Evolutionary conservation across 2,113 vertebrate species (phyloP).

Genomic region (Ciconia boyciana): DNA sequence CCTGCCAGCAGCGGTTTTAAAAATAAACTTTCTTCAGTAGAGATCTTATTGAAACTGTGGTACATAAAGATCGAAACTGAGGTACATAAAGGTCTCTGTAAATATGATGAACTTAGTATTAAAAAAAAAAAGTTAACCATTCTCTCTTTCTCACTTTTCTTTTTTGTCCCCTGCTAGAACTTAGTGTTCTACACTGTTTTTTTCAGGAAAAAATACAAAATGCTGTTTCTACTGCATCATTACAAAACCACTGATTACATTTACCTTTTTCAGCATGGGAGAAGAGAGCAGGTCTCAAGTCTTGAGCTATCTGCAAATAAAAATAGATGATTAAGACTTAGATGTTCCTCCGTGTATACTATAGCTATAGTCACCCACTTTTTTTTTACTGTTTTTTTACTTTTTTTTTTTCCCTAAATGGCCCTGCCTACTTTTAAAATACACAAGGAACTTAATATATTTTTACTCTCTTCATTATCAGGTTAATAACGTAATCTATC

Average conservation of each 20-base stretch:
- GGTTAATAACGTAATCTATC: not conserved
- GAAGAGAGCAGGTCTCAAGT: not conserved
- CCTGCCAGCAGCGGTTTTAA: not conserved
- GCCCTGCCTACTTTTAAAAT: not conserved
- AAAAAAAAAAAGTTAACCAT: not conserved
- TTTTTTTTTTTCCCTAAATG: not conserved
- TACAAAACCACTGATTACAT: not conserved
- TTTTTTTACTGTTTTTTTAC: not conserved
- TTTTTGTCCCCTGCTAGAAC: not conserved
- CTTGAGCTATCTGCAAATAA: not conserved
- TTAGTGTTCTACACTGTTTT: not conserved
- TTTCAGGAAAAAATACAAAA: not conserved
- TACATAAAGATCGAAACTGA: not conserved
- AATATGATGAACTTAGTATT: not conserved
- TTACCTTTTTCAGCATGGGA: not conserved
- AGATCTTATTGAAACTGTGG: not conserved
- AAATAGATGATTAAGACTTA: not conserved
- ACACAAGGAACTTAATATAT: not conserved
- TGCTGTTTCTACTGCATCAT: not conserved
- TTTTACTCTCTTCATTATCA: not conserved
- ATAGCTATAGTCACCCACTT: not conserved
- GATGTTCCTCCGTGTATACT: not conserved
- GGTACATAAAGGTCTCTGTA: not conserved
- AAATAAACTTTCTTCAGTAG: constrained; percentile 29
- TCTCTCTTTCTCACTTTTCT: not conserved